phyloP scores from a whole-genome alignment of 2,113 vertebrate species.

The Apeltes quadracus region DNA sequence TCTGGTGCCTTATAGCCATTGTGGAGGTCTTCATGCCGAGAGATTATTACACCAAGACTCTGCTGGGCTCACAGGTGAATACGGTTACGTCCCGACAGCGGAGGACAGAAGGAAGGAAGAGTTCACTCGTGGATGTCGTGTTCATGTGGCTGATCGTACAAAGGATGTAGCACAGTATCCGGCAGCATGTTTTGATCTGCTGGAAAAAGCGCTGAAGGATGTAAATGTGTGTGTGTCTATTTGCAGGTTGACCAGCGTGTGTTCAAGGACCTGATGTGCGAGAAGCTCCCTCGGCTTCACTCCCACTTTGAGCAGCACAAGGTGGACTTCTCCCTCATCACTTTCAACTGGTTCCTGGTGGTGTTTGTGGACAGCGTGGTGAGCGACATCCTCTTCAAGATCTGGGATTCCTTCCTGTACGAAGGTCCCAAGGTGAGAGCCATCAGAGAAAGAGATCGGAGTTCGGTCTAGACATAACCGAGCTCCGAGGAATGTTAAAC shows the following conservation, averaged over 20 bases:
- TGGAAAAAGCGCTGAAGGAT: background rate
- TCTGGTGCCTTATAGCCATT: conserved; percentile 95
- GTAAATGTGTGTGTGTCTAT: background rate
- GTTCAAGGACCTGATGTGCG: conserved; percentile 93
- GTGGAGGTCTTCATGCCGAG: conserved; percentile 98
- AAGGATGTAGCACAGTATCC: conserved; percentile 24
- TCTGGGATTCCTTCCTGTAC: conserved; percentile 97
- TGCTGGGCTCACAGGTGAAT: conserved; percentile 95
- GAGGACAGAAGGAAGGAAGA: background rate
- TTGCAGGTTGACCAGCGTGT: conserved; percentile 96
- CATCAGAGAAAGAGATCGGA: background rate
- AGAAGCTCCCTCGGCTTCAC: conserved; percentile 93
- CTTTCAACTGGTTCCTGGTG: conserved; percentile 99
- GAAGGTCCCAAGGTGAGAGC: conserved; percentile 93
- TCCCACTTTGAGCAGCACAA: conserved; percentile 92
- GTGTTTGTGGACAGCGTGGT: conserved; percentile 97
- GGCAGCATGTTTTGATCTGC: background rate
- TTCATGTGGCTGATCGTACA: conserved; percentile 24
- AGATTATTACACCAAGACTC: conserved; percentile 98
- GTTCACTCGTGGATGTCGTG: conserved; percentile 13
- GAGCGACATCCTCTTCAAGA: conserved; percentile 95
- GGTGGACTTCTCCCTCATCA: conserved; percentile 97
- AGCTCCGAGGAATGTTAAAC: background rate
- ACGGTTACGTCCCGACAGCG: background rate
- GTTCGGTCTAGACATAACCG: background rate